Base-by-base conservation (phyloP, 2,113 vertebrate genomes). In the Enhydra lutris region DNA sequence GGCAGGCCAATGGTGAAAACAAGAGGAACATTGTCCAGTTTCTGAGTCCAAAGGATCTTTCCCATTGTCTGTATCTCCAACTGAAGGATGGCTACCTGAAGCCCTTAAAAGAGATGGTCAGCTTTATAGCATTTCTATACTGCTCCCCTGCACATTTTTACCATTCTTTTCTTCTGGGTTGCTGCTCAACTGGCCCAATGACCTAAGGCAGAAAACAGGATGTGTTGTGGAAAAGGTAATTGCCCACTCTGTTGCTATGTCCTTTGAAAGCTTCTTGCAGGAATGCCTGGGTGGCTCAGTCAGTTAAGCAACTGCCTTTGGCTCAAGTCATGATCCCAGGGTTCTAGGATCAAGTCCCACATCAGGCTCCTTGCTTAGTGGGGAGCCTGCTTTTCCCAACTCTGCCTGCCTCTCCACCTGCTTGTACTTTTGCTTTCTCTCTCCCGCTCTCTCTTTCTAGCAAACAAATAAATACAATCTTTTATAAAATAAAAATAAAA, bases 131-230 rank as follows among this genome's bases (percentile, higher is more conserved):
- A 74, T 80, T 91, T 73, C 17, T 67, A 59, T n/a, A 94, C 45
- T 94, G 26, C 0, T 96, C 78, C 39, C 23, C 74, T 91, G 45
- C 26, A 73, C 78, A 74, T 84, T 84, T 94, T 94, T 36, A 82
- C n/a, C 10, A 83, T 50, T 85, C 26, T 92, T 94, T 94, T 89
- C 21, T 89, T 96, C 78, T 93, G 13, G 36, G 63, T 65, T 63
- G 42, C 36, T 39, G 45, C 47, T 88, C 18, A 81, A n/a, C 52
- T 71, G 21, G 13, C 6, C 26, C 21, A 63, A 39, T 39, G 59
- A 91, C 67, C 50, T 8, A 93, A 92, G 47, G 29, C n/a, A 81
- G n/a, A 14, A 90, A 85, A 87, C 39, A 81, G 34, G 78, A 86
- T 95, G 12, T 69, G 20, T n/a, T 95, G 74, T 59, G 12, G 55